Percentiles rank a stretch among this genome's conserved stretches.
These are phyloP conservation scores for Phoenicopterus ruber DNA, from an alignment of 2,113 vertebrate genomes.

Conservation along the genomic window DNA sequence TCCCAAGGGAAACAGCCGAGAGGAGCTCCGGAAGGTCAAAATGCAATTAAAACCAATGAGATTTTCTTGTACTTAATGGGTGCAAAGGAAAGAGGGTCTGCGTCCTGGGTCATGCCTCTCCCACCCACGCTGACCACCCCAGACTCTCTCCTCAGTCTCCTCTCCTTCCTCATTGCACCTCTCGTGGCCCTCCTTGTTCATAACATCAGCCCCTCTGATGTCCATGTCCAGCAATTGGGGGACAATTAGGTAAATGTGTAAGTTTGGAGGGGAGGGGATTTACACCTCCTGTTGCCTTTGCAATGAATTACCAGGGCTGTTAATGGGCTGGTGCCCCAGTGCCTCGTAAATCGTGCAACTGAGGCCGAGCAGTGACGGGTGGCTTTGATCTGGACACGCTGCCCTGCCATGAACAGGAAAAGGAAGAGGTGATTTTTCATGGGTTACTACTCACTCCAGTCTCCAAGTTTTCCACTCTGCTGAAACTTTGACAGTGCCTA, in stretches of 20 bases:
- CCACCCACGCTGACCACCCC: neutral
- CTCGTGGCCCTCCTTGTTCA: neutral
- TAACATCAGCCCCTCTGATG: neutral
- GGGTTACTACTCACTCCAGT: slow-evolving; percentile 68
- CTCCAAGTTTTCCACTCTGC: slow-evolving; percentile 77
- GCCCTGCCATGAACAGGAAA: slow-evolving; percentile 74
- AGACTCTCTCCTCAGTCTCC: neutral
- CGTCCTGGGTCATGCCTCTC: neutral
- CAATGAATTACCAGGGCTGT: slow-evolving; percentile 70
- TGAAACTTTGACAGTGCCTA: slow-evolving; percentile 78
- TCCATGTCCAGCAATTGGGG: neutral
- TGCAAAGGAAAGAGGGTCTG: neutral
- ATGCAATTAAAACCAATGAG: slow-evolving; percentile 23
- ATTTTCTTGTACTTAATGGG: neutral
- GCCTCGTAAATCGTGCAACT: slow-evolving; percentile 57
- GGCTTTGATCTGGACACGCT: slow-evolving; percentile 80
- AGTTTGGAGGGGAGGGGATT: slow-evolving; percentile 47
- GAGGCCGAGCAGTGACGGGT: slow-evolving; percentile 14
- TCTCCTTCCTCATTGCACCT: neutral
- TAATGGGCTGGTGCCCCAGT: slow-evolving; percentile 70
- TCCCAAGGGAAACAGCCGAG: slow-evolving; percentile 14
- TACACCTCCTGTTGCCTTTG: slow-evolving; percentile 63
- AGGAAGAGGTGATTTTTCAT: slow-evolving; percentile 80
- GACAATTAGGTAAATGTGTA: slow-evolving; percentile 48
- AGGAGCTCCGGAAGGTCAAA: slow-evolving; percentile 8